A percentile compares a stretch with the other conserved stretches of the same genome.
Conservation (phyloP, 2,113 vertebrate species). For the Hemicordylus capensis region DNA sequence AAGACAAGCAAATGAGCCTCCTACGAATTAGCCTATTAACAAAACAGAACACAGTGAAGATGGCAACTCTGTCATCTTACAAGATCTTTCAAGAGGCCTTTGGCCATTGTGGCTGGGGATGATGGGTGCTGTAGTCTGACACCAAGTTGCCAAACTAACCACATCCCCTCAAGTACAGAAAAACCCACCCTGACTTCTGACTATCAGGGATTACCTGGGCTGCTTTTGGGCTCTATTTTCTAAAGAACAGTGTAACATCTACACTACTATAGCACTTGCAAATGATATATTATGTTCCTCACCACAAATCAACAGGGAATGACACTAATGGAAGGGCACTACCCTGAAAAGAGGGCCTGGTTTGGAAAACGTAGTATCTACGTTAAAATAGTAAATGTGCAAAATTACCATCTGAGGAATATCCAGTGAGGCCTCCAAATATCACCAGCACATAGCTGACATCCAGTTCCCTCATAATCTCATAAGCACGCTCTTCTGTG, state of each 20-base stretch:
- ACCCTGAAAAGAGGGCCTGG: background rate
- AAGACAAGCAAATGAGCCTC: background rate
- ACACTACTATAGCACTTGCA: background rate
- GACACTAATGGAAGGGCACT: background rate
- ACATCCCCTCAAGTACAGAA: background rate
- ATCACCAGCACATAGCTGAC: constrained; percentile 98
- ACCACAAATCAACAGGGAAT: background rate
- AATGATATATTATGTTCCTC: background rate
- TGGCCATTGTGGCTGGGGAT: too few relatives aligned
- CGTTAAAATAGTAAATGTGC: background rate
- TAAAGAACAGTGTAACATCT: background rate
- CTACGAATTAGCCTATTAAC: background rate
- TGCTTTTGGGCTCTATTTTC: background rate
- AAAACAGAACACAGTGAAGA: background rate
- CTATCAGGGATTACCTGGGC: background rate
- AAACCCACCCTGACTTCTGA: background rate
- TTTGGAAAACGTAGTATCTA: background rate
- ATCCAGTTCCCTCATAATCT: constrained; percentile 98
- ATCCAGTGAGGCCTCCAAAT: constrained; percentile 96
- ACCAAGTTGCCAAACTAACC: background rate
- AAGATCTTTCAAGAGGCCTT: background rate
- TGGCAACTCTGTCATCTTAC: background rate
- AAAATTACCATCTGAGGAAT: constrained; percentile 92
- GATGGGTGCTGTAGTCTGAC: too few relatives aligned
- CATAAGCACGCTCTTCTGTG: constrained; percentile 95